Evolutionary conservation across 2,113 vertebrate species (phyloP).

Genomic region (Hippocampus barbouri): DNA sequence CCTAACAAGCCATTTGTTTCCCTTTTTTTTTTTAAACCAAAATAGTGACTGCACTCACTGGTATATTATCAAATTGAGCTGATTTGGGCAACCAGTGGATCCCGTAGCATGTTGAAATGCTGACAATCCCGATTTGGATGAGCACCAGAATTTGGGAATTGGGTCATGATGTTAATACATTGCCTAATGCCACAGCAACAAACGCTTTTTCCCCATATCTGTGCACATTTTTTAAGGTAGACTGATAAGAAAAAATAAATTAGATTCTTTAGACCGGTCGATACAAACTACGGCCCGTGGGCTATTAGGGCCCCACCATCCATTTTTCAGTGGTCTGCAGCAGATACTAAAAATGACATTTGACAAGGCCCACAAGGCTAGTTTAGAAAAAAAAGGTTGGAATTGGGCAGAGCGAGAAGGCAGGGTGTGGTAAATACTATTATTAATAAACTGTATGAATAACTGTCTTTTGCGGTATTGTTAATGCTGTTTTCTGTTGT

Average conservation of each 20-base stretch:
- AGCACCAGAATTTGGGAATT: neutral
- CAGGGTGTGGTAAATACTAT: too few relatives aligned
- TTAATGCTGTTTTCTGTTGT: too few relatives aligned
- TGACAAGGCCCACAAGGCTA: too few relatives aligned
- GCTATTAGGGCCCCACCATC: too few relatives aligned
- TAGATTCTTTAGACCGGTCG: too few relatives aligned
- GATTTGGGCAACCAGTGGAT: neutral
- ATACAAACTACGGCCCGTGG: too few relatives aligned
- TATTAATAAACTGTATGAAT: too few relatives aligned
- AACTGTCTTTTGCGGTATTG: too few relatives aligned
- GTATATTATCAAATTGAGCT: neutral
- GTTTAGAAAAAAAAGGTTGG: too few relatives aligned
- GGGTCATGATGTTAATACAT: neutral
- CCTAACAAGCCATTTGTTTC: neutral
- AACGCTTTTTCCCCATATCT: neutral
- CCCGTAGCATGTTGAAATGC: neutral
- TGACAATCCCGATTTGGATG: neutral
- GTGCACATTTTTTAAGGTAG: neutral
- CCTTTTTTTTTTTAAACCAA: neutral
- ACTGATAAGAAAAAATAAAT: neutral
- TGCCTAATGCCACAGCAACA: neutral
- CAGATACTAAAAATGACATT: too few relatives aligned
- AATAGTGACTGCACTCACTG: neutral
- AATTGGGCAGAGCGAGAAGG: too few relatives aligned
- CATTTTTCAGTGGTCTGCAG: too few relatives aligned